phyloP scores from a whole-genome alignment of 2,797 vertebrate species.

The Halcyon leucocephala region DNA sequence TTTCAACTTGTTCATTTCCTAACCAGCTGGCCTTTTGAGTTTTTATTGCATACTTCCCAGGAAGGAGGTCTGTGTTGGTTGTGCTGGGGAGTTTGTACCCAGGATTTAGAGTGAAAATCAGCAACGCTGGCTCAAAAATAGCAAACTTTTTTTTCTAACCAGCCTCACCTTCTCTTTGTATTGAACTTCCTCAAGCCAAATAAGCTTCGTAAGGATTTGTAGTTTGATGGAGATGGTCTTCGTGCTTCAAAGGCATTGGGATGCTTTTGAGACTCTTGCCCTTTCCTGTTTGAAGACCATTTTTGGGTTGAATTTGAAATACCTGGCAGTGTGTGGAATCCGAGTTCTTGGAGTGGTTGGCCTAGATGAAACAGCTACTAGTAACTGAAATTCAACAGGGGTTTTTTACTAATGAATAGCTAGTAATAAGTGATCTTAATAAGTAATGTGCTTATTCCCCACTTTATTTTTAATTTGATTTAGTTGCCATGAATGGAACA shows the following conservation, averaged over 20 bases:
- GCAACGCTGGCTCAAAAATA: background rate
- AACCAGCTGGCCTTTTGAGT: background rate
- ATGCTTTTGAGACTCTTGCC: background rate
- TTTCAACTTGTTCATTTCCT: background rate
- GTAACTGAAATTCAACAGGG: background rate
- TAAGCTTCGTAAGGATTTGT: background rate
- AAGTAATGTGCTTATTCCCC: background rate
- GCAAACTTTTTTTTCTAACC: background rate
- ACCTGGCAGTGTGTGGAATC: background rate
- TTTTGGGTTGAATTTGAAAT: background rate
- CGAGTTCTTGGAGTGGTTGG: background rate
- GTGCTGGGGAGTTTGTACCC: background rate
- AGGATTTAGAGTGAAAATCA: background rate
- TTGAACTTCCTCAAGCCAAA: background rate
- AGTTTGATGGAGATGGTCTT: background rate
- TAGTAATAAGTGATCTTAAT: background rate
- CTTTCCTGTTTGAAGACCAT: background rate
- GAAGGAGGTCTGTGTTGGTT: background rate
- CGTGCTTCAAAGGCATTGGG: background rate
- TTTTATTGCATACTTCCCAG: background rate
- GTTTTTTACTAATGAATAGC: background rate
- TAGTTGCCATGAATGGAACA: background rate
- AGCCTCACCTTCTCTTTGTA: background rate
- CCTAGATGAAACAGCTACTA: background rate
- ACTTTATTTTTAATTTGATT: slow-evolving; percentile 4